phyloP scores from a whole-genome alignment of 2,888 invertebrate genomes.

The Xanthia icteritia region DNA sequence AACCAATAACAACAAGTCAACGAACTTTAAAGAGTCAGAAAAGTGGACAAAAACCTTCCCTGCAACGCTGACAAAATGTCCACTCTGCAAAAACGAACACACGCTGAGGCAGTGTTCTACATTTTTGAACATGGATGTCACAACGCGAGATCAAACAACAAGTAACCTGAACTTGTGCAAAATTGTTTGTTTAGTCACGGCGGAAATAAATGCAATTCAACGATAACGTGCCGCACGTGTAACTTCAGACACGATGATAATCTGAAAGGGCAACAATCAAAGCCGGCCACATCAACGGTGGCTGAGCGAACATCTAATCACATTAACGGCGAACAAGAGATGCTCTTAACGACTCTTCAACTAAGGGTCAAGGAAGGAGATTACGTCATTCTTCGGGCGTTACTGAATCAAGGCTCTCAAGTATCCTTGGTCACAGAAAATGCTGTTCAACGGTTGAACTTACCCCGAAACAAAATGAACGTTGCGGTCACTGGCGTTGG shows the following conservation, averaged over 20 bases:
- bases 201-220: slow-evolving; percentile 7
- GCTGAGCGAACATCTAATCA: neutral
- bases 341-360: neutral
- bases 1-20: neutral
- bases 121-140: slow-evolving; percentile 7
- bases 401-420: slow-evolving; percentile 4
- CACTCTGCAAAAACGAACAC: neutral
- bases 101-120: slow-evolving; percentile 3
- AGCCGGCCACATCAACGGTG: neutral
- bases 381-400: slow-evolving; percentile 5
- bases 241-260: neutral
- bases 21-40: slow-evolving; percentile 6
- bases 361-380: slow-evolving; percentile 2
- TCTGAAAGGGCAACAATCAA: neutral
- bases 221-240: slow-evolving; percentile 9
- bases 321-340: neutral
- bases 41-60: slow-evolving; percentile 5
- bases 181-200: slow-evolving; percentile 3
- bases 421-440: slow-evolving; percentile 17
- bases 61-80: slow-evolving; percentile 1
- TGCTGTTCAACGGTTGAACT: slow-evolving; percentile 5
- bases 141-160: slow-evolving; percentile 5
- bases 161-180: neutral
- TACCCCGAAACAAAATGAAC: neutral
- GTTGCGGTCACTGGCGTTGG: neutral